Base-by-base conservation (phyloP, 2,888 invertebrate species). In the Galerucella pusilla region DNA sequence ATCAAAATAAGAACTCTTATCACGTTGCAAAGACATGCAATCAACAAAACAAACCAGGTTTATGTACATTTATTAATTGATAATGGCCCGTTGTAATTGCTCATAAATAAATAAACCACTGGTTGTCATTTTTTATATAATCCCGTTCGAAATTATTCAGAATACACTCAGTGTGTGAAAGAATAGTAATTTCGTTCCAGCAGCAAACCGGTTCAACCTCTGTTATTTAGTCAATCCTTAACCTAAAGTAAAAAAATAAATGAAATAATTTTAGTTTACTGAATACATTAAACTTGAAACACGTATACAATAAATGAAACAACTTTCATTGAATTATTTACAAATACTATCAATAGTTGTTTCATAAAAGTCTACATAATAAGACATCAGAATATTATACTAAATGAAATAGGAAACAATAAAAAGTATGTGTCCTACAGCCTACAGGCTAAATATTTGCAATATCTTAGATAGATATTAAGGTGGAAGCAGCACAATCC, bases 21-120 rank as follows among this genome's bases (percentile, higher is more conserved):
- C 76, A 76, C 76, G 76, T 76, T 66, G 64, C 54, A 16, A 45
- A 49, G 69, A 76, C 76, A 76, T 74, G 74, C 71, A 65, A 73
- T 71, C 64, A 60, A 76, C 71, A 74, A 72, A 75, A 49, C 64
- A 65, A 70, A 66, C 74, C 71, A 65, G 68, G 74, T 76, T 71
- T 76, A 73, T 70, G 52, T 76, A 74, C 71, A 66, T 71, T 66
- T 70, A 73, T 64, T 75, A 68, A 67, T 67, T 70, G 67, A 63
- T 72, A 72, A 71, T 75, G 63, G 70, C 52, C 49, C 25, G 57
- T 49, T 69, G 28, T 67, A 70, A 61, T 70, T 70, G 65, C 25
- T 70, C 61, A 67, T 63, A 59, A 63, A 68, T 73, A 65, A 73
- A 68, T 52, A 63, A 42, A 68, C 63, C 20, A 71, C 54, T 57